Percentiles rank a stretch among this genome's conserved stretches.
phyloP scores from a whole-genome alignment of 2,797 vertebrate species.

The Myotis pilosus region DNA sequence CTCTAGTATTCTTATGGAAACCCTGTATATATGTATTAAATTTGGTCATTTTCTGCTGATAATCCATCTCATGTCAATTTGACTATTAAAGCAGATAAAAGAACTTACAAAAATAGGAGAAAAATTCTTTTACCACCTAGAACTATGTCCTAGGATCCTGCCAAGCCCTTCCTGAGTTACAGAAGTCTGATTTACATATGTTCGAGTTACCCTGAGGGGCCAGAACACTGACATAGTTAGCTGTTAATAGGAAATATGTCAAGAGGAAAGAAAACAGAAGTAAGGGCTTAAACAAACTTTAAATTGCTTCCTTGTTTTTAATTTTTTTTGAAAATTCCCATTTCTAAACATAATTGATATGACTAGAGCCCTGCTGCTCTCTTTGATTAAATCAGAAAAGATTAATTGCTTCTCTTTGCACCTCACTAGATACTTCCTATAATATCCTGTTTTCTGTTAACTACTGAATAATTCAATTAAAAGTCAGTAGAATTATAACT shows the following conservation, averaged over 20 bases:
- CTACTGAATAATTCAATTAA: slow-evolving; percentile 63
- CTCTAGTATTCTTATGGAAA: background rate
- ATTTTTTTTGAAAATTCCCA: slow-evolving; percentile 31
- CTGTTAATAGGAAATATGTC: background rate
- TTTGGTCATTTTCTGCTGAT: background rate
- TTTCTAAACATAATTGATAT: slow-evolving; percentile 67
- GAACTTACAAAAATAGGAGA: background rate
- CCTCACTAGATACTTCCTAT: slow-evolving; percentile 56
- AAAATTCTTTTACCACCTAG: background rate
- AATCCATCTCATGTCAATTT: background rate
- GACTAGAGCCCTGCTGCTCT: slow-evolving; percentile 55
- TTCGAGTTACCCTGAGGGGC: background rate
- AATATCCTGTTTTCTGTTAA: slow-evolving; percentile 59
- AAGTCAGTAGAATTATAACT: slow-evolving; percentile 54
- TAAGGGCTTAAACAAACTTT: background rate
- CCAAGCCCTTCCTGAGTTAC: background rate
- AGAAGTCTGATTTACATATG: background rate
- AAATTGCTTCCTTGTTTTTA: slow-evolving; percentile 51
- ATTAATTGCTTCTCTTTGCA: slow-evolving; percentile 58
- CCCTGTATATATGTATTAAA: background rate
- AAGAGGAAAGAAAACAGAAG: slow-evolving; percentile 55
- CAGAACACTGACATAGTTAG: background rate
- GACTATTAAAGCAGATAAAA: background rate
- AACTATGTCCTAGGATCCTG: background rate
- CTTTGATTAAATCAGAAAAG: slow-evolving; percentile 71